A percentile compares a stretch with the other conserved stretches of the same genome.
phyloP scores from a whole-genome alignment of 1,140 invertebrate species.

The Spodoptera litura region DNA sequence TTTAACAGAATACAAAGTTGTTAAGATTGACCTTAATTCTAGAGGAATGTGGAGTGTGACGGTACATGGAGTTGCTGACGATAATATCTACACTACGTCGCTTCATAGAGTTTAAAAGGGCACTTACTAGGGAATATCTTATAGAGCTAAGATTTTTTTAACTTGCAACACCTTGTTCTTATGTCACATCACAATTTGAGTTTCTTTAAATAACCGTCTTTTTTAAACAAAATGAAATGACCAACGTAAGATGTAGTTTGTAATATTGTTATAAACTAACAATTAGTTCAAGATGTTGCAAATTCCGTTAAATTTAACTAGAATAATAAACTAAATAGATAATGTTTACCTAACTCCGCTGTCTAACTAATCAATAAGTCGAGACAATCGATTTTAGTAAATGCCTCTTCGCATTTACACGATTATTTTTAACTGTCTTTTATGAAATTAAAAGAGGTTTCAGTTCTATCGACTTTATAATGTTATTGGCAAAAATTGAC shows the following conservation, averaged over 20 bases:
- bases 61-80: conserved; percentile 46
- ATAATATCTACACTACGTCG: conserved; percentile 57
- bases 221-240: no score
- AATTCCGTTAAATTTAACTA: conserved; percentile 33
- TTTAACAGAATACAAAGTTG: conserved; percentile 41
- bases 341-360: conserved; percentile 30
- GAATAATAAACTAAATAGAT: conserved; percentile 19
- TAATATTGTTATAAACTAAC: no score
- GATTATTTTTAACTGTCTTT: conserved; percentile 32
- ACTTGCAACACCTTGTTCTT: conserved; percentile 53
- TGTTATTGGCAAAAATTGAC: not conserved
- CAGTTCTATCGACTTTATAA: conserved; percentile 1
- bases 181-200: not conserved
- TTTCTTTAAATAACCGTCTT: not conserved
- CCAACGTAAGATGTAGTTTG: not conserved
- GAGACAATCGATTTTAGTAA: conserved; percentile 28
- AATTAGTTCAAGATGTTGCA: conserved; percentile 24
- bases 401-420: conserved; percentile 36
- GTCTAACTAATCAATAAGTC: conserved; percentile 31
- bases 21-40: conserved; percentile 66
- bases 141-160: conserved; percentile 55
- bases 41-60: conserved; percentile 79
- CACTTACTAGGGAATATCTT: conserved; percentile 77
- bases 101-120: conserved; percentile 70
- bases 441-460: conserved; percentile 10